Percentiles rank a stretch among this genome's conserved stretches.
Conservation (phyloP, 2,797 vertebrate genomes). For the Lagocephalus sceleratus region DNA sequence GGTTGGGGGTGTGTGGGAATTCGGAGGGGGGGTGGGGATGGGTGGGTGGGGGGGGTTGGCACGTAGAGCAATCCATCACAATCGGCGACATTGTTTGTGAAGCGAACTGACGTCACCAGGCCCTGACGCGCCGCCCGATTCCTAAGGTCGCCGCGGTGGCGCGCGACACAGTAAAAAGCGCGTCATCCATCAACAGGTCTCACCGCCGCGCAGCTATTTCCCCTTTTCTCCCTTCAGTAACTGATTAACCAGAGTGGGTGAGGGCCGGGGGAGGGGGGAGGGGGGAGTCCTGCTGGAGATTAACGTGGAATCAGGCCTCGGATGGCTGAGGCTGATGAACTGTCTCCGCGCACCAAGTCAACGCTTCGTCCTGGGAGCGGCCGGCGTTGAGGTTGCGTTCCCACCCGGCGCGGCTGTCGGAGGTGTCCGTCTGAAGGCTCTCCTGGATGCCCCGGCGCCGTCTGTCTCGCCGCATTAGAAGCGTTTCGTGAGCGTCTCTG, state of each 20-base stretch:
- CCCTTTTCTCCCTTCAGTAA: slow-evolving; percentile 72
- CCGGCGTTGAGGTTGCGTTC: no score
- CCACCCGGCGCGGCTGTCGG: no score
- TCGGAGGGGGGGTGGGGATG: slow-evolving; percentile 12
- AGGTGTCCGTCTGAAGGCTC: not conserved
- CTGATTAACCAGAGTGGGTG: slow-evolving; percentile 67
- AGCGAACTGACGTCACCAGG: slow-evolving; percentile 51
- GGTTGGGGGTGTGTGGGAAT: slow-evolving; percentile 49
- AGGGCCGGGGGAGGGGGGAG: not conserved
- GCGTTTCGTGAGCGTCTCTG: slow-evolving; percentile 12
- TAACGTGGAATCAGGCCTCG: no score
- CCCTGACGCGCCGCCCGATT: slow-evolving; percentile 33
- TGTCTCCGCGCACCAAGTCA: no score
- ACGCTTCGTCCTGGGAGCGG: no score
- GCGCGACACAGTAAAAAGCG: slow-evolving; percentile 45
- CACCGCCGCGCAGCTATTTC: slow-evolving; percentile 60
- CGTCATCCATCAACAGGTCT: slow-evolving; percentile 65
- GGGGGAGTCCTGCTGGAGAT: slow-evolving; percentile 9
- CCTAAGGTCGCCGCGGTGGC: slow-evolving; percentile 42
- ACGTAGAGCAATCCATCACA: slow-evolving; percentile 56
- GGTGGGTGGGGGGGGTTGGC: no score
- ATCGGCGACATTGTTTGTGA: slow-evolving; percentile 54
- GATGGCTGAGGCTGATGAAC: no score
- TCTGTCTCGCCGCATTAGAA: slow-evolving; percentile 5
- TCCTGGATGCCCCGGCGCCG: slow-evolving; percentile 9